phyloP scores from a whole-genome alignment of 2,113 vertebrate genomes.

The Vicugna pacos region DNA sequence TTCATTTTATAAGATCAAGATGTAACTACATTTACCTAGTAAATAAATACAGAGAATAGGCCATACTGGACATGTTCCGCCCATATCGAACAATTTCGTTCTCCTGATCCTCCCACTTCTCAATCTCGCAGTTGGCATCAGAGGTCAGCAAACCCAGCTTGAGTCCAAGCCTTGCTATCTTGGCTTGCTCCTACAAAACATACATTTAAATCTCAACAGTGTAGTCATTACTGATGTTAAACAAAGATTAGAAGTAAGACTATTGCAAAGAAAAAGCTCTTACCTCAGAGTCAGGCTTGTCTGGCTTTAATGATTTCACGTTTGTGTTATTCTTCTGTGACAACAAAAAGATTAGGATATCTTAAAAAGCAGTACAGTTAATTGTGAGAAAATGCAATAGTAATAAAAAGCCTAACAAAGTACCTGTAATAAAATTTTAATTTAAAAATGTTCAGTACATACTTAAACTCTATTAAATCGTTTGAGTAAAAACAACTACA shows the following conservation, averaged over 20 bases:
- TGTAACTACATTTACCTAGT: slow-evolving; percentile 91
- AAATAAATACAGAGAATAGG: slow-evolving; percentile 97
- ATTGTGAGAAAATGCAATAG: slow-evolving; percentile 17
- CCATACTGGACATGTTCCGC: slow-evolving; percentile 95
- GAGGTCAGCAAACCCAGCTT: slow-evolving; percentile 95
- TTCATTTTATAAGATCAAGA: slow-evolving; percentile 4
- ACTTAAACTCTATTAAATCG: not conserved
- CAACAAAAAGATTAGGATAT: slow-evolving; percentile 69
- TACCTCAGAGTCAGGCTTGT: slow-evolving; percentile 97
- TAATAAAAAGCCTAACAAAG: not conserved
- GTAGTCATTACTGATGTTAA: not conserved
- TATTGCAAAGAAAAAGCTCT: slow-evolving; percentile 53
- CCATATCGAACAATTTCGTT: slow-evolving; percentile 92
- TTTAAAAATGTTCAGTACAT: not conserved
- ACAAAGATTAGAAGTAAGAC: not conserved
- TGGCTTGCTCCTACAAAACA: slow-evolving; percentile 93
- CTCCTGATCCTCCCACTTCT: slow-evolving; percentile 97
- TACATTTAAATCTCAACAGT: slow-evolving; percentile 44
- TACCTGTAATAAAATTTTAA: slow-evolving; percentile 11
- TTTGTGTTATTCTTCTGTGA: slow-evolving; percentile 95
- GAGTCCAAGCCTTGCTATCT: slow-evolving; percentile 95
- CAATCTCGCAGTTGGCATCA: slow-evolving; percentile 93
- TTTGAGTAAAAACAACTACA: not conserved
- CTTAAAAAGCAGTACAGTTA: slow-evolving; percentile 27
- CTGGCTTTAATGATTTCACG: slow-evolving; percentile 94